These are phyloP conservation scores for Neodiprion lecontei DNA, from an alignment of 1,140 invertebrate genomes.

Conservation along the genomic window DNA sequence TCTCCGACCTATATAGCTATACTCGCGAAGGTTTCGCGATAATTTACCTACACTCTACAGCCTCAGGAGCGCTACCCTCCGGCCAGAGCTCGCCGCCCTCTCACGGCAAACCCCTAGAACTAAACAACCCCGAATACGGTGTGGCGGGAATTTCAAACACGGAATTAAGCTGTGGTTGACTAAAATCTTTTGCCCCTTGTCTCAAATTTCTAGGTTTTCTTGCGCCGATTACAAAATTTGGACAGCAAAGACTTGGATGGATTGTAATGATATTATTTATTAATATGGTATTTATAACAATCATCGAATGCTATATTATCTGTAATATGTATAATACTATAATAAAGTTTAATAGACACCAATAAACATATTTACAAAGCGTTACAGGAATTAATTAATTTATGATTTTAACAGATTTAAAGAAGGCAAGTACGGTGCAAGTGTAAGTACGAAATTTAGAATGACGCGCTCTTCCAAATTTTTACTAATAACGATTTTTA, in stretches of 20 bases:
- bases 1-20: background rate
- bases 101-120: too few relatives aligned
- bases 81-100: background rate
- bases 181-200: too few relatives aligned
- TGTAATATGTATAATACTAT: background rate
- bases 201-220: too few relatives aligned
- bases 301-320: background rate
- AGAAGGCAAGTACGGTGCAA: background rate
- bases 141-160: too few relatives aligned
- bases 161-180: too few relatives aligned
- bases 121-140: too few relatives aligned
- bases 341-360: constrained; percentile 6
- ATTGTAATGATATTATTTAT: background rate
- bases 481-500: background rate
- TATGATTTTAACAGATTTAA: too few relatives aligned
- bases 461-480: too few relatives aligned
- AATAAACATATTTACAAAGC: background rate
- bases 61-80: background rate
- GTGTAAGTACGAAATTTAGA: background rate
- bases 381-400: background rate
- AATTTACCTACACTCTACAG: background rate
- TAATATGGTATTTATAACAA: too few relatives aligned
- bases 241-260: background rate
- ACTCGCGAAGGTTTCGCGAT: background rate
- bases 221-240: too few relatives aligned